Evolutionary conservation across 2,113 vertebrate genomes (phyloP), one percentile per base, ranked within the genome.

Genomic region (Toxotes chatareus): DNA sequence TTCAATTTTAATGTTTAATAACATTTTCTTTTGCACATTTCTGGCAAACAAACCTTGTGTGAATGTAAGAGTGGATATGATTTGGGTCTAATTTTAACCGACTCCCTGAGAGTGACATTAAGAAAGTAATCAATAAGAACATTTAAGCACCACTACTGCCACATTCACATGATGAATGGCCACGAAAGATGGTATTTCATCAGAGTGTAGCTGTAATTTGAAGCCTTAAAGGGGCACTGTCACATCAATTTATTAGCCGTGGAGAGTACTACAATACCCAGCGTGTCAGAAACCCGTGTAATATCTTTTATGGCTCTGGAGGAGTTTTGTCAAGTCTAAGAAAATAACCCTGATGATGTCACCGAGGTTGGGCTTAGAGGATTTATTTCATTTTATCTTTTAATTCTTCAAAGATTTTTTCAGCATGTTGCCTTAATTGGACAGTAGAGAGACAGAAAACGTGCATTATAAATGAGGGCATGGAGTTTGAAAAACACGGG

Each of bases 61-160:
- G 32, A 59, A 42, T 32, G 12, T 32, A 5, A 17, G 17, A 19
- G 65, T 59, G 47, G 6, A 19, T 53, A n/a, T 53, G 40, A 79
- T 63, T 67, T 82, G 63, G 13, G 4, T 56, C 32, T 80, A 14
- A 86, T 80, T 80, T 38, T 32, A 56, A 53, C 5, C 27, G 65
- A 51, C n/a, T 70, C 17, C 7, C 27, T 62, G 7, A 62, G 4
- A 55, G 36, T 9, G 67, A 69, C 4, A 56, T 36, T 13, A 51
- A 11, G 16, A n/a, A 63, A 79, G 42, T 19, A 19, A 70, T 64
- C 67, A 78, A 76, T 65, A 57, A 38, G 23, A 65, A 69, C 10
- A 57, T 74, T 63, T 27, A 38, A 66, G 61, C 21, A 27, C 17
- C n/a, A 19, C 57, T 49, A 82, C 65, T 68, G 57, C 63, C 61